phyloP scores from a whole-genome alignment of 2,888 invertebrate genomes.

The Sinhomidia bicolor region DNA sequence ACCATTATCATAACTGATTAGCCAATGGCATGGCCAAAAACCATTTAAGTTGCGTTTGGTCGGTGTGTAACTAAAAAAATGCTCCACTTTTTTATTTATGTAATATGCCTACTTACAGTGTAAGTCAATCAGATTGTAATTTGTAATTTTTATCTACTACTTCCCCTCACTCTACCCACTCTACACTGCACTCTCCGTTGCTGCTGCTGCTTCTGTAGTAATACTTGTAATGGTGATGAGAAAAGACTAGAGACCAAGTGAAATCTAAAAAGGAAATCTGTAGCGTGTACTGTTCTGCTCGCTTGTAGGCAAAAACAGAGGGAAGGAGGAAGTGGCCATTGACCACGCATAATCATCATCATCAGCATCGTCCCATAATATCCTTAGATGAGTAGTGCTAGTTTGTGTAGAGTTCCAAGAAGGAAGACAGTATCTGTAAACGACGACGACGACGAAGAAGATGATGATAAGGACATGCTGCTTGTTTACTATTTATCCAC shows the following conservation, averaged over 20 bases:
- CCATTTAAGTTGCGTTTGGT: not conserved
- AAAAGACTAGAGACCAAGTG: not conserved
- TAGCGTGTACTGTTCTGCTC: constrained; percentile 37
- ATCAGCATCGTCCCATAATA: too few relatives aligned
- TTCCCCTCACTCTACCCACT: not conserved
- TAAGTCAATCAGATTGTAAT: constrained; percentile 10
- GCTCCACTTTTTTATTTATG: constrained; percentile 13
- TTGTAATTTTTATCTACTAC: constrained; percentile 21
- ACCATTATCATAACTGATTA: constrained; percentile 33
- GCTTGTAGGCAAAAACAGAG: not conserved
- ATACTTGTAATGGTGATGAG: too few relatives aligned
- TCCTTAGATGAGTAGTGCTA: too few relatives aligned
- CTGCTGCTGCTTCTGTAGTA: too few relatives aligned
- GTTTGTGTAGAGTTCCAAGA: too few relatives aligned
- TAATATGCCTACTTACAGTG: not conserved
- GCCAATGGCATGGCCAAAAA: constrained; percentile 27
- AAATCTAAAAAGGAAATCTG: constrained; percentile 43
- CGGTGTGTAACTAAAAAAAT: not conserved
- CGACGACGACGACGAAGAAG: too few relatives aligned
- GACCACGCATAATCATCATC: constrained; percentile 19
- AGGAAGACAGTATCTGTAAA: too few relatives aligned
- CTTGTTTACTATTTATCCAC: constrained; percentile 16
- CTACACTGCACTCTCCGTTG: not conserved
- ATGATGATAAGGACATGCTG: not conserved
- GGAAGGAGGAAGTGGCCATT: constrained; percentile 26